phyloP scores from a whole-genome alignment of 92 coral and sea anemone species.

The Umimayanthus chanpuru region DNA sequence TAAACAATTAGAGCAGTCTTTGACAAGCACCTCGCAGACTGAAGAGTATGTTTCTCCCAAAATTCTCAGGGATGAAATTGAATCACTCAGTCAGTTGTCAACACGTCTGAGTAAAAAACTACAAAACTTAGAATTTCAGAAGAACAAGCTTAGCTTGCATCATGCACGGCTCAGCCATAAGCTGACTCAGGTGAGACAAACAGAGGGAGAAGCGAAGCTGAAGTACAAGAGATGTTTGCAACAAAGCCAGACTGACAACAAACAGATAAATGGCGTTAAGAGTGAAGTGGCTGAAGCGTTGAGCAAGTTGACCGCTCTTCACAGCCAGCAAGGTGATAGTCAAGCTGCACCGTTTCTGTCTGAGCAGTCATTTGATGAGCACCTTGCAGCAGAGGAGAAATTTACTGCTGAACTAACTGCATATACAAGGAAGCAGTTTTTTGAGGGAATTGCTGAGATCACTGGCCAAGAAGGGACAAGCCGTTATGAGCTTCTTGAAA shows the following conservation, averaged over 20 bases:
- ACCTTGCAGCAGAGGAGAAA: conserved; percentile 77
- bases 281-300: conserved; percentile 63
- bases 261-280: conserved; percentile 68
- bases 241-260: conserved; percentile 73
- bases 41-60: conserved; percentile 56
- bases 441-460: conserved; percentile 99
- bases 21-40: conserved; percentile 44
- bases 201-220: conserved; percentile 75
- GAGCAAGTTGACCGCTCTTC: conserved; percentile 67
- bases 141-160: conserved; percentile 84
- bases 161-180: conserved; percentile 73
- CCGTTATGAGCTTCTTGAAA: conserved; percentile 89
- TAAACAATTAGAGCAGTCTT: conserved; percentile 65
- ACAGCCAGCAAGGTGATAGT: conserved; percentile 50
- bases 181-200: conserved; percentile 62
- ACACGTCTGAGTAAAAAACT: conserved; percentile 57
- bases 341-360: conserved; percentile 64
- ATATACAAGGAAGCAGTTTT: conserved; percentile 94
- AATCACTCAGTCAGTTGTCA: conserved; percentile 54
- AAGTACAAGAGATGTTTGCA: conserved; percentile 81
- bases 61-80: conserved; percentile 71
- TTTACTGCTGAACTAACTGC: conserved; percentile 84
- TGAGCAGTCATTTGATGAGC: conserved; percentile 72
- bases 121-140: conserved; percentile 71
- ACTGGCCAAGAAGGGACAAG: conserved; percentile 81